Percentiles rank a stretch among this genome's conserved stretches.
Conservation (phyloP, 2,888 invertebrate species). For the Seira ritae region DNA sequence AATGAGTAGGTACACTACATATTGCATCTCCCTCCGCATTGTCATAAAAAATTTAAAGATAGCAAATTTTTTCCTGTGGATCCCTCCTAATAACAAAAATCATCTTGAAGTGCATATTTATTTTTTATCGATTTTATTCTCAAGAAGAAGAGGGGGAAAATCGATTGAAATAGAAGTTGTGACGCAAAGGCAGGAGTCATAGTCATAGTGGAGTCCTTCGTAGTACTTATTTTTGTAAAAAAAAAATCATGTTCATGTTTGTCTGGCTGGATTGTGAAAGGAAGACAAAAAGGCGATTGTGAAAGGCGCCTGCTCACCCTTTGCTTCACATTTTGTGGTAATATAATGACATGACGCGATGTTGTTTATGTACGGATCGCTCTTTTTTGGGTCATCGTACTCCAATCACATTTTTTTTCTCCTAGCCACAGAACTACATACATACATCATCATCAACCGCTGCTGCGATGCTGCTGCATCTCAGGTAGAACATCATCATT, state of each 20-base stretch:
- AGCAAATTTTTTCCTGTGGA: too few relatives aligned
- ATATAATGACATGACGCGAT: conserved; percentile 54
- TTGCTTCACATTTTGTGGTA: conserved; percentile 52
- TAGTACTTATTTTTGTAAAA: neutral
- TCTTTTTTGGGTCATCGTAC: conserved; percentile 71
- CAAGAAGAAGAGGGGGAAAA: neutral
- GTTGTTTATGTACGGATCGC: conserved; percentile 59
- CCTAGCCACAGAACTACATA: conserved; percentile 54
- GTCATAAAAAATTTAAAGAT: too few relatives aligned
- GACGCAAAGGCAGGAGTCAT: too few relatives aligned
- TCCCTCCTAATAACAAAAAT: too few relatives aligned
- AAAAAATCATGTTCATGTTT: conserved; percentile 23
- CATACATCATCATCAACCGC: conserved; percentile 39
- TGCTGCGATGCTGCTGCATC: too few relatives aligned
- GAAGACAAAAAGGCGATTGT: conserved; percentile 61
- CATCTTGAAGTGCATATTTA: too few relatives aligned
- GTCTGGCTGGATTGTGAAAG: conserved; percentile 58
- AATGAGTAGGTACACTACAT: too few relatives aligned
- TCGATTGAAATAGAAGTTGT: neutral
- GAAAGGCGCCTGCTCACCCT: conserved; percentile 65
- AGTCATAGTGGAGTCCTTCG: neutral
- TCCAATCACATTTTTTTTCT: conserved; percentile 63
- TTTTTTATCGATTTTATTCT: neutral
- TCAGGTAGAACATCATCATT: conserved; percentile 41
- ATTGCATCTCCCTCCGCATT: too few relatives aligned